phyloP scores from a whole-genome alignment of 30 jellyfish, hydroid and myxozoan genomes.

The Turritopsis dohrnii region DNA sequence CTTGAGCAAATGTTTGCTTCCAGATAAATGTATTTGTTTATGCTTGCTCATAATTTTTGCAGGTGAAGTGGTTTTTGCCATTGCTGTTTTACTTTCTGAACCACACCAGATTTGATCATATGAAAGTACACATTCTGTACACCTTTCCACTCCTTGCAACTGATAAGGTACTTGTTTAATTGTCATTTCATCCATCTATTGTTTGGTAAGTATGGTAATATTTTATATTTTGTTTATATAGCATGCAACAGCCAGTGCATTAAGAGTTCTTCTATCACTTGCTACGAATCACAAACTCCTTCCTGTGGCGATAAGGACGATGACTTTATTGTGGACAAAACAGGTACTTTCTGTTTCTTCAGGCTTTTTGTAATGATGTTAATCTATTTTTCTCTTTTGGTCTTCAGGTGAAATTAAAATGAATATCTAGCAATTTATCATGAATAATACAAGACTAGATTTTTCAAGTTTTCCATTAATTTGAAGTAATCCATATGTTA shows the following conservation, averaged over 20 bases:
- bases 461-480: too few relatives aligned
- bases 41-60: neutral
- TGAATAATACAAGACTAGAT: too few relatives aligned
- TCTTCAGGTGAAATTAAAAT: too few relatives aligned
- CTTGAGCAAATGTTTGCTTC: too few relatives aligned
- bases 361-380: neutral
- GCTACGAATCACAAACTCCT: neutral
- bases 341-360: neutral
- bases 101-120: neutral
- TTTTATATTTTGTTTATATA: neutral
- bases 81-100: neutral
- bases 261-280: neutral
- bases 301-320: neutral
- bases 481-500: too few relatives aligned
- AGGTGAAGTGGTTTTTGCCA: neutral
- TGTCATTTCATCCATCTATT: neutral
- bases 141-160: conserved; percentile 14
- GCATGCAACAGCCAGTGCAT: neutral
- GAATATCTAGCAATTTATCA: too few relatives aligned
- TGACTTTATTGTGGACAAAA: conserved; percentile 9
- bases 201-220: neutral
- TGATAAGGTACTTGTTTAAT: neutral
- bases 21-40: too few relatives aligned
- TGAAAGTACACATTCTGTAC: neutral
- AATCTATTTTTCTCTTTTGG: too few relatives aligned